Evolutionary conservation across 2,113 vertebrate species (phyloP), one percentile per base, ranked within the genome.

Genomic region (Sinocyclocheilus maitianheensis): DNA sequence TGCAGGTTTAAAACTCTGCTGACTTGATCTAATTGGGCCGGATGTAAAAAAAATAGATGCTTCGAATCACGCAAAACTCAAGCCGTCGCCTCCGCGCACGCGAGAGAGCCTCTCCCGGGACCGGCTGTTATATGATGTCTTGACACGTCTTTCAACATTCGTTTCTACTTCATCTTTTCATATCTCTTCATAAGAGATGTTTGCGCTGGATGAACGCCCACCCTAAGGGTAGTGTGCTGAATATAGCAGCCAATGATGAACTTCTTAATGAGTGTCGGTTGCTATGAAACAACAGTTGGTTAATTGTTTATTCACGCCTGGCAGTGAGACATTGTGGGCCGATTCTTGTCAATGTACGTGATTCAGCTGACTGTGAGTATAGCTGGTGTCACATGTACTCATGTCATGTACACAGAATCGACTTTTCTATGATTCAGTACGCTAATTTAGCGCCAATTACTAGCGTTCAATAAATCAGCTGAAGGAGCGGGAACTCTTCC

Each of bases 241-340:
- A 91, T 90, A 90, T 91, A 91, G 91, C 89, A 85, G 63, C 67
- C 69, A 78, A 22, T 88, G 79, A 87, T 81, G 77, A 72, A 88
- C 82, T 84, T 86, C 81, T 85, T 91, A 91, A 91, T 87, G 90
- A 91, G 81, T 63, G 72, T 83, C 53, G n/a, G 92, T 93, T 91
- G 90, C 92, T 92, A 91, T 85, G 92, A 90, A 86, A 93, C 90
- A 84, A 90, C 89, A 83, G 88, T 90, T 89, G 90, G 84, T 89
- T 91, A 89, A 90, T 92, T 91, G 92, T 90, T 88, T 75, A 87
- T 89, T 87, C 72, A 77, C 63, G 79, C 83, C 81, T 20, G 58
- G 77, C 53, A 48, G 16, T 62, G 63, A 63, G 83, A 30, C 43
- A 26, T 72, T 55, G 72, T 14, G 87, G 84, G 43, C 12, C 37